A percentile compares a stretch with the other conserved stretches of the same genome.
Conservation (phyloP, 2,113 vertebrate species). For the Setophaga kirtlandii region DNA sequence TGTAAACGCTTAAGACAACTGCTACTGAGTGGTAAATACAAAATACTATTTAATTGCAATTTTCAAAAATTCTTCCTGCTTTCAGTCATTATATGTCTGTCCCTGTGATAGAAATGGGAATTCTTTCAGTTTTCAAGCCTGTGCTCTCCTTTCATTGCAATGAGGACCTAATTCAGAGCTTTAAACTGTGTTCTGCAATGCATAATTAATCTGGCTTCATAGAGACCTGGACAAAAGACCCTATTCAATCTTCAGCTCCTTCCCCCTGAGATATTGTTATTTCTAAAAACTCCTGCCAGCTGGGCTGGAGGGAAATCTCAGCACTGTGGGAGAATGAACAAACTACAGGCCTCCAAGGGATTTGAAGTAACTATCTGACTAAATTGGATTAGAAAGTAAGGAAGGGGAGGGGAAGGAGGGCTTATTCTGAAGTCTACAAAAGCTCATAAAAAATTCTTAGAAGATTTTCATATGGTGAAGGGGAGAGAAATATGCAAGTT, state of each 20-base stretch:
- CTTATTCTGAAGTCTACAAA: conserved; percentile 65
- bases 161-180: conserved; percentile 76
- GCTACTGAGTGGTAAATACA: conserved; percentile 69
- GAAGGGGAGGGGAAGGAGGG: conserved; percentile 64
- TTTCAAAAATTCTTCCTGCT: conserved; percentile 73
- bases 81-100: conserved; percentile 76
- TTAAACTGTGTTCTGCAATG: conserved; percentile 84
- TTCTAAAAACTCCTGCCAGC: conserved; percentile 91
- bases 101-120: conserved; percentile 69
- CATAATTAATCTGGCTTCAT: conserved; percentile 97
- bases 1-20: conserved; percentile 71
- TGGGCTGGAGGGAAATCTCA: conserved; percentile 86
- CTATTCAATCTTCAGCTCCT: conserved; percentile 86
- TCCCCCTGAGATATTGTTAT: conserved; percentile 90
- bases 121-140: conserved; percentile 75
- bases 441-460: conserved; percentile 66
- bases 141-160: conserved; percentile 74
- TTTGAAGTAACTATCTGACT: conserved; percentile 74
- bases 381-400: conserved; percentile 84
- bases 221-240: conserved; percentile 88
- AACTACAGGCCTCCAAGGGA: conserved; percentile 70
- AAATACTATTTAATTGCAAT: conserved; percentile 77
- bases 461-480: conserved; percentile 68
- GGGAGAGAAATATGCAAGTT: conserved; percentile 53
- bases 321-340: conserved; percentile 83